Evolutionary conservation across 2,113 vertebrate species (phyloP).

Genomic region (Tragelaphus scriptus): DNA sequence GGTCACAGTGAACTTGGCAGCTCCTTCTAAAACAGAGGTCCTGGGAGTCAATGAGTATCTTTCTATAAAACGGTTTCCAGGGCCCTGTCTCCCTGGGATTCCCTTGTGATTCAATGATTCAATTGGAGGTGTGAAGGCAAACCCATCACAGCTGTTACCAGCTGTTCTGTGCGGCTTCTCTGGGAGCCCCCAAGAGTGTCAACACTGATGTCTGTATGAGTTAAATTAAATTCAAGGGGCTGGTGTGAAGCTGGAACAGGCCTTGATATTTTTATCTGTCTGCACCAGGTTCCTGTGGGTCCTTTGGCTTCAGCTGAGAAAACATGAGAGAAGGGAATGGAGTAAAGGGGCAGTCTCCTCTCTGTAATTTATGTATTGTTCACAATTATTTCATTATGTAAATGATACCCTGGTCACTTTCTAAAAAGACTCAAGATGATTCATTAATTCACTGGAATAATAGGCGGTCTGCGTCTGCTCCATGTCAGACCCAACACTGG

Average conservation of each 20-base stretch:
- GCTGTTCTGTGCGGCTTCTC: constrained; percentile 15
- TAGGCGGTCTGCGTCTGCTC: neutral
- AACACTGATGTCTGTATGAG: constrained; percentile 24
- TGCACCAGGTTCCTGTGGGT: neutral
- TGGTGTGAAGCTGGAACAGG: constrained; percentile 28
- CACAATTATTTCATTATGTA: neutral
- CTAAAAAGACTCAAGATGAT: neutral
- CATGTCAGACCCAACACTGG: neutral
- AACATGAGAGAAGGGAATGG: neutral
- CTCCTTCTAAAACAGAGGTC: neutral
- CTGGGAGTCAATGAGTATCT: neutral
- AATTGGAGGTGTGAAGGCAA: constrained; percentile 44
- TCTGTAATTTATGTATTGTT: neutral
- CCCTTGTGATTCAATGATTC: neutral
- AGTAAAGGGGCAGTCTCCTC: neutral
- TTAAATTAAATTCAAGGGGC: constrained; percentile 59
- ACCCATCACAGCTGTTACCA: constrained; percentile 44
- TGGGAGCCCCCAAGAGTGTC: constrained; percentile 18
- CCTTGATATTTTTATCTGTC: constrained; percentile 58
- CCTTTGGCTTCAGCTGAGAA: neutral
- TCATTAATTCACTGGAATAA: neutral
- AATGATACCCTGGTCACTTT: neutral
- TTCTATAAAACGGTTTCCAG: neutral
- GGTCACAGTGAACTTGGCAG: neutral
- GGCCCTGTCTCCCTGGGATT: neutral